phyloP scores from a whole-genome alignment of 2,113 vertebrate species.

The Mesembrinibis cayennensis region DNA sequence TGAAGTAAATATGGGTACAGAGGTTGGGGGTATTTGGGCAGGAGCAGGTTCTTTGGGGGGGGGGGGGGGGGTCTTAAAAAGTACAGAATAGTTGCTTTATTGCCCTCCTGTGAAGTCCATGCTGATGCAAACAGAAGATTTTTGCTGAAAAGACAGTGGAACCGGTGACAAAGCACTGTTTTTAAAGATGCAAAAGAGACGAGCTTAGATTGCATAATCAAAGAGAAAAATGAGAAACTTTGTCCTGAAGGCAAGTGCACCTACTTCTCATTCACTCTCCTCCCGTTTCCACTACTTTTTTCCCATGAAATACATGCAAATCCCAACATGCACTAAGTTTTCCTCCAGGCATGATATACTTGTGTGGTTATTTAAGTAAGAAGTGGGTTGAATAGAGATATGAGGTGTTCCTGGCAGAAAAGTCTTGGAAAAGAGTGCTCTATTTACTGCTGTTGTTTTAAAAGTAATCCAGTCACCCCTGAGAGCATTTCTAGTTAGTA shows the following conservation, averaged over 20 bases:
- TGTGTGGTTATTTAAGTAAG: constrained; percentile 43
- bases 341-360: constrained; percentile 57
- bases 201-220: constrained; percentile 37
- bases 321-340: constrained; percentile 58
- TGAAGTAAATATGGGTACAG: background rate
- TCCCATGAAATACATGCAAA: constrained; percentile 65
- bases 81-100: background rate
- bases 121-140: background rate
- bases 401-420: background rate
- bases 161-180: constrained; percentile 12
- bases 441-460: background rate
- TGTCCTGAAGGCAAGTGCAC: constrained; percentile 56
- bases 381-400: constrained; percentile 32
- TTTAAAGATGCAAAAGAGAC: background rate
- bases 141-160: background rate
- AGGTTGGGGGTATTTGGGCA: background rate
- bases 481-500: background rate
- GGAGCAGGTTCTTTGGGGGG: background rate
- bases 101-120: background rate
- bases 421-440: background rate
- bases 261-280: constrained; percentile 41
- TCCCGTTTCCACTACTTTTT: constrained; percentile 55
- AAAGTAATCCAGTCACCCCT: background rate
- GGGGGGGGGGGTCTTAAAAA: background rate
- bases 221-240: constrained; percentile 63